phyloP scores from a whole-genome alignment of 2,888 invertebrate genomes.

The Eucera pruinosa region DNA sequence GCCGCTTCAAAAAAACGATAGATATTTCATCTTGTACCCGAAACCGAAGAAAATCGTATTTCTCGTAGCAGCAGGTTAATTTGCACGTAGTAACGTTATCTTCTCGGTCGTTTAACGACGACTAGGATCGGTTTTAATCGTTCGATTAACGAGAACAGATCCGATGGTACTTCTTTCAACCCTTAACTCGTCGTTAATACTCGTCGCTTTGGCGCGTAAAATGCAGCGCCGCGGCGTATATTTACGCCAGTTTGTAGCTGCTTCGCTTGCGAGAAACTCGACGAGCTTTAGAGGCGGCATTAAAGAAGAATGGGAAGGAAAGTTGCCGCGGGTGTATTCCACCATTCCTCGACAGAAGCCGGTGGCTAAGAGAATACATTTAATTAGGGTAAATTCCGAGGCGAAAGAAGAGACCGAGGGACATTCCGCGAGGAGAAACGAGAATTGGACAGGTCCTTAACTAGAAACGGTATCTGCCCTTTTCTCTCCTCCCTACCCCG shows the following conservation, averaged over 20 bases:
- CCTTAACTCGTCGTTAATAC: neutral
- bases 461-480: constrained; percentile 53
- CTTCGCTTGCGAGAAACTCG: neutral
- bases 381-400: constrained; percentile 66
- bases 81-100: neutral
- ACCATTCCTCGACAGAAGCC: constrained; percentile 22
- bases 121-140: constrained; percentile 4
- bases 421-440: constrained; percentile 20
- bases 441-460: constrained; percentile 63
- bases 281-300: neutral
- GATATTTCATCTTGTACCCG: too few species aligned
- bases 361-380: constrained; percentile 62
- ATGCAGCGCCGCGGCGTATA: neutral
- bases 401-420: constrained; percentile 37
- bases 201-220: neutral
- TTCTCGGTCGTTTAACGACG: constrained; percentile 18
- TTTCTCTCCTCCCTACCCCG: constrained; percentile 19
- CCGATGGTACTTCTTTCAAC: neutral
- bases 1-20: too few species aligned
- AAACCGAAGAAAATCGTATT: too few species aligned
- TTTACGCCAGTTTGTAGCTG: neutral
- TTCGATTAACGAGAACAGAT: neutral
- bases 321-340: constrained; percentile 8
- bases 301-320: constrained; percentile 31
- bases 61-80: neutral